Base-by-base conservation (phyloP, 2,113 vertebrate genomes). In the Apistogramma diplotaenia region DNA sequence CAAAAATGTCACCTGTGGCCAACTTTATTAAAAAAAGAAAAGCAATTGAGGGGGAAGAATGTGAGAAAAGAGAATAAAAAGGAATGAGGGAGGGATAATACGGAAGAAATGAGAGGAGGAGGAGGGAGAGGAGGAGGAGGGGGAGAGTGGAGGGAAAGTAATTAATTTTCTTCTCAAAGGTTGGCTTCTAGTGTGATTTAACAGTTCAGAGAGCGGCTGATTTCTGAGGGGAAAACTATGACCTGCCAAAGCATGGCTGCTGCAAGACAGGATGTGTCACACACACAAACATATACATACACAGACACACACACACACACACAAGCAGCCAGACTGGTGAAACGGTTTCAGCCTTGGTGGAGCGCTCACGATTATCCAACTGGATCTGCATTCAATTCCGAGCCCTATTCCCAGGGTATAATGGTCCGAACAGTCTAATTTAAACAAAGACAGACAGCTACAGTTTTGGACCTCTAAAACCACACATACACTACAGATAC, bases 141-240 rank as follows among this genome's bases (percentile, higher is more conserved):
- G 37, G 83, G 83, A 13, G 16, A 83, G 86, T 5, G 40, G 78
- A 82, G 79, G 87, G 85, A 93, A 94, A 94, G 92, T 94, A 94
- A 95, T 94, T 95, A 94, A 95, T 94, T 95, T 94, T 87, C 86
- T 88, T 91, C 86, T 92, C 91, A 85, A 93, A 94, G 93, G 90
- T 89, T 92, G 88, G 89, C 87, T 90, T 89, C 85, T 83, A 87
- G 87, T 84, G 89, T 92, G 92, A 94, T 94, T 95, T 93, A 94
- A 94, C 93, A 94, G 93, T 92, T 93, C 92, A 95, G 85, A 91
- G 93, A 91, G 89, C 86, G 79, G 85, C 89, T 94, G 93, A 94
- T 93, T 94, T 93, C 91, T 93, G 86, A 91, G 71, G 93, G 91
- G 93, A 89, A 91, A 90, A 91, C 87, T 80, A 81, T 87, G 88